These are phyloP conservation scores for Aurelia aurita complex sp. Pacific DNA, from an alignment of 30 jellyfish, hydroid and myxozoan species.

Conservation along the genomic window DNA sequence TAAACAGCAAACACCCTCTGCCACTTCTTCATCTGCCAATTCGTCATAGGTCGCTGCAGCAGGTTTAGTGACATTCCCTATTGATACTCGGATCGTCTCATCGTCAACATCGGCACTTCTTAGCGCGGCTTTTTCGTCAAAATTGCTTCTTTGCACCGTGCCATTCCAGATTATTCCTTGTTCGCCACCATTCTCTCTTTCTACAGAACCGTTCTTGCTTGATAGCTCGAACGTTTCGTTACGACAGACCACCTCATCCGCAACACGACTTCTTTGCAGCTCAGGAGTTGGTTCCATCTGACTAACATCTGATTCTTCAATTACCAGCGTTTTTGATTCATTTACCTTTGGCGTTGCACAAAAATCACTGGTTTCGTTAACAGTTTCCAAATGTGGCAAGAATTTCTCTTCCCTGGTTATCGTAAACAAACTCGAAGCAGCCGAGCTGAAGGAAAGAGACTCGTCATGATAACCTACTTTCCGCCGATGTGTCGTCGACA, in stretches of 20 bases:
- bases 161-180: background rate
- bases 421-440: slow-evolving; percentile 60
- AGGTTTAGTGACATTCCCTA: too few relatives aligned
- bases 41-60: too few relatives aligned
- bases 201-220: background rate
- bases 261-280: background rate
- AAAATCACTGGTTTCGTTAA: slow-evolving; percentile 6
- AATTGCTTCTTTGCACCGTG: background rate
- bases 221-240: background rate
- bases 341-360: slow-evolving; percentile 24
- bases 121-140: background rate
- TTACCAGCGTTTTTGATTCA: slow-evolving; percentile 23
- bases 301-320: slow-evolving; percentile 7
- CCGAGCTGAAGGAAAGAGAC: slow-evolving; percentile 59
- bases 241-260: too few relatives aligned
- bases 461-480: slow-evolving; percentile 15
- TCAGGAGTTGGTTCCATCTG: background rate
- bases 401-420: slow-evolving; percentile 63
- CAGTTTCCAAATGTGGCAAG: slow-evolving; percentile 40
- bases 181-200: background rate
- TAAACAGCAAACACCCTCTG: too few relatives aligned
- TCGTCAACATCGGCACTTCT: background rate
- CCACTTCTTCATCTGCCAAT: too few relatives aligned
- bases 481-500: slow-evolving; percentile 36
- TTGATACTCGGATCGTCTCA: background rate